These are phyloP conservation scores for Hypanus sabinus DNA, from an alignment of 2,113 vertebrate genomes.

Conservation along the genomic window DNA sequence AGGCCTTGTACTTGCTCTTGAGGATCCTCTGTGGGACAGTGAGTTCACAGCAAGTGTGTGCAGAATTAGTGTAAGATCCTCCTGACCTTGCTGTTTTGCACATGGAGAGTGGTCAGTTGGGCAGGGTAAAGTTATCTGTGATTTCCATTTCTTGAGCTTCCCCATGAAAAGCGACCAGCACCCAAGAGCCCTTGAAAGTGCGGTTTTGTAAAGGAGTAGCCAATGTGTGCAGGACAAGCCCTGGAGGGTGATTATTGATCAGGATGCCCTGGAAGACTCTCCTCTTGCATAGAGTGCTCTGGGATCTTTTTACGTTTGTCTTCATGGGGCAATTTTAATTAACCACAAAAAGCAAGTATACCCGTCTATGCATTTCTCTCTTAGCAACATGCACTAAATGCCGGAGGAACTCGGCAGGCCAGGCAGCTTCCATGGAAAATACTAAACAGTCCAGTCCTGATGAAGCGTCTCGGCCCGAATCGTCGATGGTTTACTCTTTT, in stretches of 20 bases:
- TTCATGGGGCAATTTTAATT: neutral
- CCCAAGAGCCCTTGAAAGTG: neutral
- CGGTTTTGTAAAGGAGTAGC: neutral
- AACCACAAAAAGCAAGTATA: neutral
- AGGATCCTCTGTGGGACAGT: neutral
- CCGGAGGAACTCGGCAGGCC: too few species aligned
- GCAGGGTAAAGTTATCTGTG: neutral
- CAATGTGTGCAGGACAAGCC: neutral
- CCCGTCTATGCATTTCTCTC: neutral
- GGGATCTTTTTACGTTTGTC: neutral
- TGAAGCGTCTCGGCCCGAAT: too few species aligned
- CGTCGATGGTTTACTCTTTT: too few species aligned
- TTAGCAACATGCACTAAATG: too few species aligned
- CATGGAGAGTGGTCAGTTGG: neutral
- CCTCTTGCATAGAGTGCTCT: neutral
- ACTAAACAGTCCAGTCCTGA: too few species aligned
- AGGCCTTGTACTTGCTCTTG: neutral
- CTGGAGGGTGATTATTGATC: neutral
- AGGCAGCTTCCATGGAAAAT: too few species aligned
- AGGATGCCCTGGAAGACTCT: neutral
- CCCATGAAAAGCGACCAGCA: neutral
- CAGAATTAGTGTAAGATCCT: neutral
- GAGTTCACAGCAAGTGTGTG: neutral
- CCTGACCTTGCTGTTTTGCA: neutral
- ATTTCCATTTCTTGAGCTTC: neutral